Percentiles rank a stretch among this genome's conserved stretches.
Conservation (phyloP, 64 coral and sea anemone species). For the Acropora tenuis region DNA sequence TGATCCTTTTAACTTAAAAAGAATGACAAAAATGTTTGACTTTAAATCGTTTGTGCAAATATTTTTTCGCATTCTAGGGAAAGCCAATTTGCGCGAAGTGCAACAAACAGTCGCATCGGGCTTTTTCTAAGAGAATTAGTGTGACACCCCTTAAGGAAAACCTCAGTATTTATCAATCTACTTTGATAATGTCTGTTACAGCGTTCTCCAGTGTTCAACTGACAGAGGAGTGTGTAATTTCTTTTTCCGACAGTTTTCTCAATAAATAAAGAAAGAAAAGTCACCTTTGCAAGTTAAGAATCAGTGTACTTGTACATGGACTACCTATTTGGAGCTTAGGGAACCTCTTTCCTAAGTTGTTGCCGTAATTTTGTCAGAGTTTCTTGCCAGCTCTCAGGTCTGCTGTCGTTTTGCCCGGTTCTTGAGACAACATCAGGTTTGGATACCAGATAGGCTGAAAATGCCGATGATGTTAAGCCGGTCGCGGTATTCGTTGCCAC, state of each 20-base stretch:
- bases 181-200: background rate
- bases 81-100: background rate
- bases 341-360: conserved; percentile 61
- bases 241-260: background rate
- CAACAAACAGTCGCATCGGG: background rate
- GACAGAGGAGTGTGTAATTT: background rate
- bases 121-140: background rate
- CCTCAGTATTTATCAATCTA: background rate
- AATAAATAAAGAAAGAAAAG: background rate
- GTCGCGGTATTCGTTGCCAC: background rate
- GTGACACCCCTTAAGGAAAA: background rate
- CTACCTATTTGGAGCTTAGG: background rate
- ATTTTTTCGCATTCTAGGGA: background rate
- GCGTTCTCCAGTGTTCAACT: background rate
- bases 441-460: conserved; percentile 45
- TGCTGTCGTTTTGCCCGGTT: background rate
- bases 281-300: background rate
- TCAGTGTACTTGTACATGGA: background rate
- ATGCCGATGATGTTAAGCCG: conserved; percentile 13
- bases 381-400: conserved; percentile 87
- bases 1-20: background rate
- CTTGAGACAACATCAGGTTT: conserved; percentile 19
- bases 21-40: background rate
- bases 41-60: conserved; percentile 4
- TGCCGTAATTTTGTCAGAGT: conserved; percentile 85